phyloP scores from a whole-genome alignment of 2,888 invertebrate genomes.

The Cephus rjabovi region DNA sequence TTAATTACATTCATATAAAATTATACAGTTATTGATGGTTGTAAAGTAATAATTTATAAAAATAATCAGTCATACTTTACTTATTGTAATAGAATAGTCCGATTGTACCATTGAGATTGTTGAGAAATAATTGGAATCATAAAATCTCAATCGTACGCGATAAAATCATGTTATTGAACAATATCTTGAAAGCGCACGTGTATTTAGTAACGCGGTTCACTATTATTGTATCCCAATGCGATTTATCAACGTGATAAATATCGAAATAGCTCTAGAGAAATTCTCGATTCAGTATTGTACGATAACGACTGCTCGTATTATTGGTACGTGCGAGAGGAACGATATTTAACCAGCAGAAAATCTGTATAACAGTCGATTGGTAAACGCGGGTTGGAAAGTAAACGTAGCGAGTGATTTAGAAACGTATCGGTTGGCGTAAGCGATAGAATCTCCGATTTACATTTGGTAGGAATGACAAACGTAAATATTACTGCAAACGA shows the following conservation, averaged over 20 bases:
- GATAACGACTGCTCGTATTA: background rate
- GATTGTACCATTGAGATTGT: background rate
- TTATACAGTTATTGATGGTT: too few relatives aligned
- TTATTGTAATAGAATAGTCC: too few relatives aligned
- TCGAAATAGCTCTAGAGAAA: background rate
- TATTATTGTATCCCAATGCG: background rate
- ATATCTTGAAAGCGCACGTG: background rate
- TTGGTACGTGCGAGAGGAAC: background rate
- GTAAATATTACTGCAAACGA: background rate
- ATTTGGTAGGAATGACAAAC: background rate
- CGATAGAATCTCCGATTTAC: constrained; percentile 24
- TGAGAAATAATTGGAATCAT: background rate
- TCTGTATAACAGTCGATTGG: background rate
- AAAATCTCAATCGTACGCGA: background rate
- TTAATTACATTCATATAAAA: too few relatives aligned
- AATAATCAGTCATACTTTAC: too few relatives aligned
- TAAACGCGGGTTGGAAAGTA: background rate
- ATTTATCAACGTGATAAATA: background rate
- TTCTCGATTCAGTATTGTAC: background rate
- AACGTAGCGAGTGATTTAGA: background rate
- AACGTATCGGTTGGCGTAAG: constrained; percentile 43
- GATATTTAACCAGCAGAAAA: background rate
- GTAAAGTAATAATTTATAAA: too few relatives aligned
- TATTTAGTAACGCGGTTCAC: background rate
- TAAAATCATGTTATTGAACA: background rate